phyloP scores from a whole-genome alignment of 1,140 invertebrate species.

The Megalonaias nervosa region DNA sequence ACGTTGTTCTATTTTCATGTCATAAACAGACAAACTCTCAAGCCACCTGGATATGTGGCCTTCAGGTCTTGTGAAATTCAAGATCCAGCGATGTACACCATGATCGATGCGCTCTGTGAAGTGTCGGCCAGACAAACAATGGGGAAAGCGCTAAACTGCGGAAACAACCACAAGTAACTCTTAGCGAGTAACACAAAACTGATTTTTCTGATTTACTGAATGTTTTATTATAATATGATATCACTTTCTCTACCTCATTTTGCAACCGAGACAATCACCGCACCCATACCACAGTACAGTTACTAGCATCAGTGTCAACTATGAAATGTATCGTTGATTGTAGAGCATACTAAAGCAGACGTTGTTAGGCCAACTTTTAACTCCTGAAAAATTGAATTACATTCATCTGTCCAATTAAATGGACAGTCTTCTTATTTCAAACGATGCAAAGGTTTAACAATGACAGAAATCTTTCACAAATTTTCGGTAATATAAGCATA shows the following conservation, averaged over 20 bases:
- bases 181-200: conserved; percentile 36
- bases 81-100: conserved; percentile 31
- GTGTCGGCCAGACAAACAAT: conserved; percentile 34
- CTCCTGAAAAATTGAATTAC: no score
- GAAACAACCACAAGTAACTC: conserved; percentile 42
- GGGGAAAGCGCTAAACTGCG: conserved; percentile 28
- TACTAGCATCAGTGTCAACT: conserved; percentile 71
- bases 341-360: background rate
- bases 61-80: conserved; percentile 4
- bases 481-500: no score
- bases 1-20: no score
- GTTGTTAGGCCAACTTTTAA: background rate
- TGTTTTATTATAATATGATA: conserved; percentile 27
- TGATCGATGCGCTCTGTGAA: conserved; percentile 45
- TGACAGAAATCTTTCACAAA: no score
- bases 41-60: no score
- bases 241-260: conserved; percentile 43
- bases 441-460: no score
- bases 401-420: no score
- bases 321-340: conserved; percentile 49
- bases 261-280: conserved; percentile 67
- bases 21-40: no score
- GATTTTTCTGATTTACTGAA: conserved; percentile 33
- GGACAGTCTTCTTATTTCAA: no score
- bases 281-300: conserved; percentile 62